Conservation (phyloP, 2,113 vertebrate species). For the Mormyrus lacerda region DNA sequence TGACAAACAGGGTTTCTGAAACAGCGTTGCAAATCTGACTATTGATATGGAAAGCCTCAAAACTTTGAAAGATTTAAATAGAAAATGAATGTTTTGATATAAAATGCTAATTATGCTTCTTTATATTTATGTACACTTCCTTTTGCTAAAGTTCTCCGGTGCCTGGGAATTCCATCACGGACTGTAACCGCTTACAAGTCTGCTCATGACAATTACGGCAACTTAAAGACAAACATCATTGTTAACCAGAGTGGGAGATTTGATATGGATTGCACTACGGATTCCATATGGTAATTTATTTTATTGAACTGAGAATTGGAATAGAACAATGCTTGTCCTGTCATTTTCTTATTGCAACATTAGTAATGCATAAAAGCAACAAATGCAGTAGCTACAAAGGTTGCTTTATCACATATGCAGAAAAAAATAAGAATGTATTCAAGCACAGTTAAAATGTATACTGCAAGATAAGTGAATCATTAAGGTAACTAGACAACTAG, state of each 20-base stretch:
- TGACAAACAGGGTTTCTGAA: background rate
- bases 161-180: slow-evolving; percentile 78
- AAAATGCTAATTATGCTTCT: background rate
- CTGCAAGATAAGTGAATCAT: background rate
- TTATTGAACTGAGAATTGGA: background rate
- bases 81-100: background rate
- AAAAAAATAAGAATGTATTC: background rate
- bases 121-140: background rate
- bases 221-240: slow-evolving; percentile 73
- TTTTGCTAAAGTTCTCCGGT: slow-evolving; percentile 71
- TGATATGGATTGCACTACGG: slow-evolving; percentile 63
- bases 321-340: background rate
- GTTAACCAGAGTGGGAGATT: slow-evolving; percentile 61
- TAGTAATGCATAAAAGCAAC: background rate
- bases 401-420: background rate
- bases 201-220: slow-evolving; percentile 81
- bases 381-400: background rate
- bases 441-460: background rate
- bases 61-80: background rate
- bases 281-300: slow-evolving; percentile 76
- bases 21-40: background rate
- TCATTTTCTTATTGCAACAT: background rate
- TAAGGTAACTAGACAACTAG: background rate
- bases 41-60: background rate
- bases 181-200: slow-evolving; percentile 80